phyloP scores from a whole-genome alignment of 2,888 invertebrate genomes.

The Ectemnius cavifrons region DNA sequence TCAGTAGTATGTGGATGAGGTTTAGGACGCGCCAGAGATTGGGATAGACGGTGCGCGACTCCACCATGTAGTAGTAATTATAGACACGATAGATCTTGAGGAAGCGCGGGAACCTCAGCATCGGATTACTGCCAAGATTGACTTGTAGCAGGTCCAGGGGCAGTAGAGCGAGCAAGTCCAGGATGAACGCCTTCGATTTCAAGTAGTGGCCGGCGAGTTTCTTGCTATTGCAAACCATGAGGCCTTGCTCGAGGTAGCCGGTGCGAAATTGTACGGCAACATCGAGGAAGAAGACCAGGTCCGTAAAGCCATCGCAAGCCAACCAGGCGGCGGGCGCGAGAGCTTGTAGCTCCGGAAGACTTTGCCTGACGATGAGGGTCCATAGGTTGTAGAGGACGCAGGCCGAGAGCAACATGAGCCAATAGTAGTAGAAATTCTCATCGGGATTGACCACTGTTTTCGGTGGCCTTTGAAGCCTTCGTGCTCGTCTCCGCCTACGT shows the following conservation, averaged over 20 bases:
- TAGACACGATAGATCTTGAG: conserved; percentile 95
- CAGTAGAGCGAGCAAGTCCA: conserved; percentile 89
- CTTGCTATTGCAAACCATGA: conserved; percentile 95
- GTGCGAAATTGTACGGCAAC: conserved; percentile 95
- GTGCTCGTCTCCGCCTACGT: conserved; percentile 81
- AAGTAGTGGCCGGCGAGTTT: conserved; percentile 95
- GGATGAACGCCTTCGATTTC: conserved; percentile 88
- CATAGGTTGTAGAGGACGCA: conserved; percentile 97
- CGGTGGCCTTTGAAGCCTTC: conserved; percentile 86
- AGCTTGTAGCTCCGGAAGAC: conserved; percentile 92
- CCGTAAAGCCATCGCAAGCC: conserved; percentile 90
- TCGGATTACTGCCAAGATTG: conserved; percentile 89
- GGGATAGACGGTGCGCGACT: conserved; percentile 96
- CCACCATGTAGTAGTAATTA: conserved; percentile 97
- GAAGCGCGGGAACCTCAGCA: conserved; percentile 93
- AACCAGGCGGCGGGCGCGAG: conserved; percentile 88
- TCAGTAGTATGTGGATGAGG: conserved; percentile 95
- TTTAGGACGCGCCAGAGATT: conserved; percentile 97
- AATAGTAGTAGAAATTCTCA: conserved; percentile 97
- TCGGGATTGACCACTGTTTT: conserved; percentile 95
- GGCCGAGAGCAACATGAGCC: conserved; percentile 92
- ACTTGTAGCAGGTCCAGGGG: conserved; percentile 94
- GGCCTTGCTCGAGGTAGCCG: conserved; percentile 95
- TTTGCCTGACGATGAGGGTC: conserved; percentile 96
- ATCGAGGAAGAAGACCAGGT: conserved; percentile 92